Evolutionary conservation across 2,888 invertebrate species (phyloP).

Genomic region (Odontothrips loti): DNA sequence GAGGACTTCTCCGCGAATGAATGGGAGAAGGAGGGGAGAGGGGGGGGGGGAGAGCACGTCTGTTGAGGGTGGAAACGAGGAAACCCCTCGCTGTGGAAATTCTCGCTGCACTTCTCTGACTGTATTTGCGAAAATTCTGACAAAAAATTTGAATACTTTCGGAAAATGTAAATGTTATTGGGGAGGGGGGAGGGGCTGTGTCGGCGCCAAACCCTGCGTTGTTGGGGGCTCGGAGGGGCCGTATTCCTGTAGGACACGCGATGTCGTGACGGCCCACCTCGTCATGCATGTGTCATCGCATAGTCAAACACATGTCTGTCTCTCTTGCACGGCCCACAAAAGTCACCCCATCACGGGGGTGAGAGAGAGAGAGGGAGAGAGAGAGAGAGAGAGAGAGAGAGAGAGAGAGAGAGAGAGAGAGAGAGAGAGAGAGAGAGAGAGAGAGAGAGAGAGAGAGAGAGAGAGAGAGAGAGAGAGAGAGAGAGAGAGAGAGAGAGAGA

Average conservation of each 20-base stretch:
- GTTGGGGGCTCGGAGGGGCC: no score
- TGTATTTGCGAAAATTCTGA: no score
- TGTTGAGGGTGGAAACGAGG: no score
- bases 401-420: background rate
- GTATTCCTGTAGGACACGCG: background rate
- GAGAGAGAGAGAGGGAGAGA: background rate
- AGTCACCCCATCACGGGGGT: background rate
- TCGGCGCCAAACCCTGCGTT: no score
- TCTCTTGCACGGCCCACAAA: background rate
- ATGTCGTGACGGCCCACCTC: background rate
- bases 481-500: background rate
- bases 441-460: background rate
- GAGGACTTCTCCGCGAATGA: no score
- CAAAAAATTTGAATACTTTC: no score
- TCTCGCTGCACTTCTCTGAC: no score
- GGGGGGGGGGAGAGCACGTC: no score
- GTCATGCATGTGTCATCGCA: slow-evolving; percentile 9
- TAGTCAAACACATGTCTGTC: background rate
- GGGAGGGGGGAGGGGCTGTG: no score
- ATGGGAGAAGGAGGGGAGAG: no score
- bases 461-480: background rate
- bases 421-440: background rate
- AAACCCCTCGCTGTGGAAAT: no score
- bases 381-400: background rate
- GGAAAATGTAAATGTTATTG: no score